Evolutionary conservation across 2,797 vertebrate species (phyloP), one percentile per base, ranked within the genome.

Genomic region (Arremon aurantiirostris): DNA sequence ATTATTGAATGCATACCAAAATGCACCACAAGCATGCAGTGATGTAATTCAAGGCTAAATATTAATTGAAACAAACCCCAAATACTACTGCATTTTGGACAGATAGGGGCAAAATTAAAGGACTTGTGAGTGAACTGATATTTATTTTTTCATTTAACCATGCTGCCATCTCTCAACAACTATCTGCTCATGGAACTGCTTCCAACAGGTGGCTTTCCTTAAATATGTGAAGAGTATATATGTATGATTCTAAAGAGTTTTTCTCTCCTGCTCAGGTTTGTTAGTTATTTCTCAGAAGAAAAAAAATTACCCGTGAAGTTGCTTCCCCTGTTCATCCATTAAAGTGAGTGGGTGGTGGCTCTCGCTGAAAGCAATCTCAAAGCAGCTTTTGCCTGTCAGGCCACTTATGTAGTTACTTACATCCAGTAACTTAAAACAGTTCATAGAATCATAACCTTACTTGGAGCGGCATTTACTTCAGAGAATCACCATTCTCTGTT

Each of bases 341-440:
- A 10, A 68, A 56, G 37, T 23, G 50, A 41, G 32, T 34, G 24
- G 6, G 28, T 53, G 35, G 35, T 63, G 46, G 12, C 57, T 60
- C 39, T 37, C 49, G n/a, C 22, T n/a, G 55, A 49, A 28, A 84
- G 46, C 55, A 55, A 11, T 8, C 30, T 47, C 46, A 53, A 15
- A 37, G 55, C 26, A 81, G 42, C n/a, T 90, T 72, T 66, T 59
- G 56, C 35, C 56, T 82, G 6, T 61, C 28, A 69, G 32, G 77
- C 7, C 18, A 32, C 21, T 60, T n/a, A 7, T 0, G 0, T 15
- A 39, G n/a, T 46, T 81, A 83, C 21, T 14, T 53, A 42, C 63
- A 61, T 39, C 32, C 53, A 19, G 46, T 30, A 19, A 27, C 14
- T 79, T 42, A 34, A 37, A 44, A 39, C 11, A 53, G 15, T 12